A percentile compares a stretch with the other conserved stretches of the same genome.
Conservation (phyloP, 2,888 invertebrate genomes). For the Caenorhabditis virilis region DNA sequence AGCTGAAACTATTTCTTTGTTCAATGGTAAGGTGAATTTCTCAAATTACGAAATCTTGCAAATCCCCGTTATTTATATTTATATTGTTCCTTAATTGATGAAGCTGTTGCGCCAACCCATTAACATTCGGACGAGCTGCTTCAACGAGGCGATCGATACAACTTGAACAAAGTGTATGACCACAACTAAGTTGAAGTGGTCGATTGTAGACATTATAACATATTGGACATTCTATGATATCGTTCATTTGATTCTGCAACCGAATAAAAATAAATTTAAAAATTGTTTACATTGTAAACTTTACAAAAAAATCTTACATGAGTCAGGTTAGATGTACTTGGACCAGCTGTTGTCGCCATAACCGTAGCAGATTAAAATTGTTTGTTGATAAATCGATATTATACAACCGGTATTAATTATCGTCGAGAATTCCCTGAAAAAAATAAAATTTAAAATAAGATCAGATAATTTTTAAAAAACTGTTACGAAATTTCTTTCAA, state of each 20-base stretch:
- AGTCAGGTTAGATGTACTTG: slow-evolving; percentile 1
- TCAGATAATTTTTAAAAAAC: too few species aligned
- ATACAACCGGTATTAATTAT: too few species aligned
- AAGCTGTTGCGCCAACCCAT: too few species aligned
- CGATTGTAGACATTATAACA: slow-evolving; percentile 45
- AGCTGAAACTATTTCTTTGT: not conserved
- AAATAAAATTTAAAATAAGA: too few species aligned
- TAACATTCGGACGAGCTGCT: slow-evolving; percentile 1
- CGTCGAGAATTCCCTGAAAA: too few species aligned
- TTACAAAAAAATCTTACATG: not conserved
- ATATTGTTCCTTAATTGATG: too few species aligned
- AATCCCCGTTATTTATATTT: too few species aligned
- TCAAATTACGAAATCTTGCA: too few species aligned
- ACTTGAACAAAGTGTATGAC: slow-evolving; percentile 39
- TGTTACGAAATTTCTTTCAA: too few species aligned
- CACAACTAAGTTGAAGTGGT: slow-evolving; percentile 43
- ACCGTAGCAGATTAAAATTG: too few species aligned
- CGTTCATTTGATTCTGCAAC: slow-evolving; percentile 23
- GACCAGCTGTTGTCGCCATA: not conserved
- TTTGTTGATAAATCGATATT: too few species aligned
- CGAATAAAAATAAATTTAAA: not conserved
- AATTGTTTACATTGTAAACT: not conserved
- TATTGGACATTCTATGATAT: slow-evolving; percentile 48
- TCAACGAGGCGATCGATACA: slow-evolving; percentile 38
- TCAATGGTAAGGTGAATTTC: too few species aligned